Conservation (phyloP, 2,888 invertebrate species). For the Drosophila emarginata region DNA sequence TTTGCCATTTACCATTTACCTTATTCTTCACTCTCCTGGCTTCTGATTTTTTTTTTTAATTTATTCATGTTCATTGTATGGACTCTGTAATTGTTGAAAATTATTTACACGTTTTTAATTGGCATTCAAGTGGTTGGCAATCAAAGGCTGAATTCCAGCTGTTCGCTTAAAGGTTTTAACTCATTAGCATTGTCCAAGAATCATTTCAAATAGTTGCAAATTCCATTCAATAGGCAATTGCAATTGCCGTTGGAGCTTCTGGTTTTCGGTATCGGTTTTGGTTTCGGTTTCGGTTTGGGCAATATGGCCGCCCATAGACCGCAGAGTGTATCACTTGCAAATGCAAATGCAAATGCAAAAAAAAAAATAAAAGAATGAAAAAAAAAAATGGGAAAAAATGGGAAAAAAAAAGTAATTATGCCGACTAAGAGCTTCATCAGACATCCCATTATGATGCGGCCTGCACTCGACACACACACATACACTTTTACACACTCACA, state of each 20-base stretch:
- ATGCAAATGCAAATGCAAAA: constrained; percentile 17
- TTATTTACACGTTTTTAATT: constrained; percentile 75
- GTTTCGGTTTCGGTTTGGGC: constrained; percentile 7
- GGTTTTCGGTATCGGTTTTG: background rate
- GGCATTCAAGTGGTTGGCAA: constrained; percentile 72
- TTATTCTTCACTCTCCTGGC: background rate
- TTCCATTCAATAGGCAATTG: background rate
- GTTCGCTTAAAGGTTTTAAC: constrained; percentile 34
- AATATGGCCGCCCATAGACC: background rate
- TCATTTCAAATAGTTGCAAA: background rate
- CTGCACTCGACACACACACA: constrained; percentile 64
- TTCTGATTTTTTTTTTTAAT: constrained; percentile 51
- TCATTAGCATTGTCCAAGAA: constrained; percentile 45
- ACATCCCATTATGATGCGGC: constrained; percentile 75
- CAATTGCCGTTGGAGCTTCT: background rate
- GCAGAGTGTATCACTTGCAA: constrained; percentile 47
- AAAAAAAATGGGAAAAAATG: constrained; percentile 62
- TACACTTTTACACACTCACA: constrained; percentile 17
- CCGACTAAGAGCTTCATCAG: constrained; percentile 78
- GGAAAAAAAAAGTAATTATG: constrained; percentile 73
- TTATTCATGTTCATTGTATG: constrained; percentile 59
- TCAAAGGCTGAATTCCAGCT: constrained; percentile 60
- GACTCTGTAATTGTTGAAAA: constrained; percentile 64
- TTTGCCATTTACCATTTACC: background rate
- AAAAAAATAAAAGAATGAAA: constrained; percentile 18